phyloP scores from a whole-genome alignment of 2,113 vertebrate species.

The Scophthalmus maximus region DNA sequence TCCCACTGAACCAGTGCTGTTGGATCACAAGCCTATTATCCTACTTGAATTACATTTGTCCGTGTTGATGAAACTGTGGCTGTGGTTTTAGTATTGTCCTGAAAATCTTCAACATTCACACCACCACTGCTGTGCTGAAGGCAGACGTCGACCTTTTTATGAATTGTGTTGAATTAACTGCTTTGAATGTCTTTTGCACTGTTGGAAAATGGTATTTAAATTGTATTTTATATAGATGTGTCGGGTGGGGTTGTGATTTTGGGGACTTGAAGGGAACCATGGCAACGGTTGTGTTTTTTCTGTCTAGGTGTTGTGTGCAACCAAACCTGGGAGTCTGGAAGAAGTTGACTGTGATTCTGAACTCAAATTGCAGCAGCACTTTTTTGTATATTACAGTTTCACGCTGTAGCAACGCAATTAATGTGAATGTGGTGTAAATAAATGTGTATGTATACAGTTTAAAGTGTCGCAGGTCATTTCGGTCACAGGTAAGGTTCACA shows the following conservation, averaged over 20 bases:
- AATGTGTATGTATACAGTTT: slow-evolving; percentile 46
- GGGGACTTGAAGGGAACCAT: slow-evolving; percentile 31
- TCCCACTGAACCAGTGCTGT: slow-evolving; percentile 33
- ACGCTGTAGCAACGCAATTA: slow-evolving; percentile 51
- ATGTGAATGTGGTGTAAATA: slow-evolving; percentile 75
- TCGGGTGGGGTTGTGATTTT: not conserved
- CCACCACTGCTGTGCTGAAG: slow-evolving; percentile 39
- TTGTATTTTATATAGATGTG: slow-evolving; percentile 51
- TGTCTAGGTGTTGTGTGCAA: slow-evolving; percentile 45
- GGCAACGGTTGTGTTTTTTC: slow-evolving; percentile 33
- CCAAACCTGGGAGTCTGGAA: slow-evolving; percentile 32
- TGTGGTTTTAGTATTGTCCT: slow-evolving; percentile 50
- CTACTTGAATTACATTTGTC: slow-evolving; percentile 60
- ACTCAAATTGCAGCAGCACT: slow-evolving; percentile 54
- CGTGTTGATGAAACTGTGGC: slow-evolving; percentile 31
- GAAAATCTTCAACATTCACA: slow-evolving; percentile 27
- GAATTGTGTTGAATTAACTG: slow-evolving; percentile 39
- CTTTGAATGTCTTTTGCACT: slow-evolving; percentile 69
- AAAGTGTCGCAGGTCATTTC: slow-evolving; percentile 15
- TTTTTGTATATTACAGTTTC: slow-evolving; percentile 55
- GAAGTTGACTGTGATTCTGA: slow-evolving; percentile 45
- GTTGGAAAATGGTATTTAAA: slow-evolving; percentile 58
- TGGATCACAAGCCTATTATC: slow-evolving; percentile 41
- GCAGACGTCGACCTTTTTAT: slow-evolving; percentile 35
- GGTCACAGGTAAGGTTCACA: not conserved